These are phyloP conservation scores for Metaphire vulgaris DNA, from an alignment of 1,140 invertebrate genomes.

Conservation along the genomic window DNA sequence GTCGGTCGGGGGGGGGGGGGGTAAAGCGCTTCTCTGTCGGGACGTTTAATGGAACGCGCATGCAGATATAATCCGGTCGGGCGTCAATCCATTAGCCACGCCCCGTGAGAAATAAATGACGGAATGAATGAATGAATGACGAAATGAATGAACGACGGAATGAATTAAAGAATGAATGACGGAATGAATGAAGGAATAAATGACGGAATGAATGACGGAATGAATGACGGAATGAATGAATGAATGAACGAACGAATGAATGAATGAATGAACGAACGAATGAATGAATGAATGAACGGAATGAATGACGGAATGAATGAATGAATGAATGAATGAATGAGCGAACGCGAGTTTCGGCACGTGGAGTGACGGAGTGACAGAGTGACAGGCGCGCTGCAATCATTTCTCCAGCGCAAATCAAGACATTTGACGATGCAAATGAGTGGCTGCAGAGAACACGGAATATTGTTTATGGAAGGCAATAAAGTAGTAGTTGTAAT, in stretches of 20 bases:
- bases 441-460: too few species aligned
- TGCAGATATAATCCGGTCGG: too few species aligned
- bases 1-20: too few species aligned
- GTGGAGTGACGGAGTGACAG: neutral
- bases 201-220: neutral
- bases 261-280: neutral
- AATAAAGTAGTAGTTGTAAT: too few species aligned
- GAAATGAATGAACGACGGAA: neutral
- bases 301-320: neutral
- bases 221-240: neutral
- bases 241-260: neutral
- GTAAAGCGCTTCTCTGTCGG: too few species aligned
- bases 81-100: too few species aligned
- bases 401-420: too few species aligned
- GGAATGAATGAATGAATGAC: neutral
- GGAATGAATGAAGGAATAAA: neutral
- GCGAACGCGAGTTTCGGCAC: too few species aligned
- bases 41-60: too few species aligned
- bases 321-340: neutral
- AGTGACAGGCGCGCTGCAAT: too few species aligned
- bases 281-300: neutral
- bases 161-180: neutral
- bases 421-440: too few species aligned
- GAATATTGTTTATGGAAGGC: too few species aligned
- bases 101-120: neutral